A percentile compares a stretch with the other conserved stretches of the same genome.
These are phyloP conservation scores for Augochlorella aurata DNA, from an alignment of 2,888 invertebrate genomes.

Conservation along the genomic window DNA sequence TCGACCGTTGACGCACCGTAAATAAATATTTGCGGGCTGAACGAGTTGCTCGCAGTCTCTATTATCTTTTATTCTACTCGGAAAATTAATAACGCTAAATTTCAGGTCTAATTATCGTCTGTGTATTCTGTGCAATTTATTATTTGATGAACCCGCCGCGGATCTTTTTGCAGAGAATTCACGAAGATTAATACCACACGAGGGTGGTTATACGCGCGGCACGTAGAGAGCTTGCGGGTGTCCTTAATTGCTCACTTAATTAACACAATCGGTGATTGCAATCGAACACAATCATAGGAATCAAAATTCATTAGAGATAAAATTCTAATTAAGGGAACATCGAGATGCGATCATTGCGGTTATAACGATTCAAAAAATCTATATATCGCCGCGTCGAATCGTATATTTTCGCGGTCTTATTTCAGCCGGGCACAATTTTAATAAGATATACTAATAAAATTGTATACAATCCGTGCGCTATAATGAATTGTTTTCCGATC, in stretches of 20 bases:
- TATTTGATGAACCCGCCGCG: not conserved
- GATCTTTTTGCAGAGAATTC: not conserved
- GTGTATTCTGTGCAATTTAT: not conserved
- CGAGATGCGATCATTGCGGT: not conserved
- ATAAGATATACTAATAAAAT: constrained; percentile 48
- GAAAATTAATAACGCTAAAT: not conserved
- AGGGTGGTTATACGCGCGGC: not conserved
- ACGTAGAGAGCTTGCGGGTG: not conserved
- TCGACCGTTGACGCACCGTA: too few relatives aligned
- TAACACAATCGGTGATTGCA: constrained; percentile 21
- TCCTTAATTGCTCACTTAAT: constrained; percentile 18
- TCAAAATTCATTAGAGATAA: constrained; percentile 6
- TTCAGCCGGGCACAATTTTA: not conserved
- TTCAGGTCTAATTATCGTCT: not conserved
- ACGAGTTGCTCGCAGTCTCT: too few relatives aligned
- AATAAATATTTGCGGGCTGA: too few relatives aligned
- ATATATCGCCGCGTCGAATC: not conserved
- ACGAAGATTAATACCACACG: not conserved
- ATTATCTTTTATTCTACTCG: too few relatives aligned
- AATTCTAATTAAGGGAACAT: constrained; percentile 20
- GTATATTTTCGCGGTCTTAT: not conserved
- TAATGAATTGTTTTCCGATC: constrained; percentile 54
- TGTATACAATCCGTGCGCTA: constrained; percentile 43
- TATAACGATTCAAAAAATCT: constrained; percentile 10
- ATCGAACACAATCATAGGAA: not conserved